phyloP scores from a whole-genome alignment of 1,140 invertebrate species.

The Frieseomelitta varia region DNA sequence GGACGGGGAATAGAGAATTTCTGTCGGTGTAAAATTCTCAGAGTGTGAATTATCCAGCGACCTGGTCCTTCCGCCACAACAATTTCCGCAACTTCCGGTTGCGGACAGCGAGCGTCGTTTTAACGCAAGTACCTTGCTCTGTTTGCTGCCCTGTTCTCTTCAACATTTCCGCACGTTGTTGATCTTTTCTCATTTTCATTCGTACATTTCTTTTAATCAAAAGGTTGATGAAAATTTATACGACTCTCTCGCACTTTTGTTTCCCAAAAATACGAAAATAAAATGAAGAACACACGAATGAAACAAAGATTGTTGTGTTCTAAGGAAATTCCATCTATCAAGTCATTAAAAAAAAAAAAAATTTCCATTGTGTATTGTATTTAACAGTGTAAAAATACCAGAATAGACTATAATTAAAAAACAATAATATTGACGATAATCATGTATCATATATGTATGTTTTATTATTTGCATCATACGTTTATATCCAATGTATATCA shows the following conservation, averaged over 20 bases:
- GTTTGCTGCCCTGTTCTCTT: neutral
- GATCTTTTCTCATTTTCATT: neutral
- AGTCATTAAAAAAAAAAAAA: too few species aligned
- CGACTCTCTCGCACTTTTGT: neutral
- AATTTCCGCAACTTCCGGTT: slow-evolving; percentile 18
- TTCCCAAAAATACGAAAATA: neutral
- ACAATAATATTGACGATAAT: too few species aligned
- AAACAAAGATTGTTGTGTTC: neutral
- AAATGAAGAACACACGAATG: neutral
- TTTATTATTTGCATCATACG: too few species aligned
- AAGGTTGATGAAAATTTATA: neutral
- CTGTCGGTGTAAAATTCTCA: neutral
- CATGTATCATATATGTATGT: too few species aligned
- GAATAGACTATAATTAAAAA: too few species aligned
- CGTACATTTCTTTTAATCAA: neutral
- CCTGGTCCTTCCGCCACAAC: slow-evolving; percentile 11
- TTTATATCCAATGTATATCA: too few species aligned
- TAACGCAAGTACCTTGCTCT: slow-evolving; percentile 1
- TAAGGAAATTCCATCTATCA: neutral
- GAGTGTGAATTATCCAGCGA: slow-evolving; percentile 15
- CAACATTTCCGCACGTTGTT: neutral
- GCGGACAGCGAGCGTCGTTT: neutral
- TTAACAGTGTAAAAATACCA: too few species aligned
- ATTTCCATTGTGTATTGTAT: too few species aligned
- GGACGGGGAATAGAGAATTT: neutral